phyloP scores from a whole-genome alignment of 2,888 invertebrate genomes.

The Drosophila hamatofila region DNA sequence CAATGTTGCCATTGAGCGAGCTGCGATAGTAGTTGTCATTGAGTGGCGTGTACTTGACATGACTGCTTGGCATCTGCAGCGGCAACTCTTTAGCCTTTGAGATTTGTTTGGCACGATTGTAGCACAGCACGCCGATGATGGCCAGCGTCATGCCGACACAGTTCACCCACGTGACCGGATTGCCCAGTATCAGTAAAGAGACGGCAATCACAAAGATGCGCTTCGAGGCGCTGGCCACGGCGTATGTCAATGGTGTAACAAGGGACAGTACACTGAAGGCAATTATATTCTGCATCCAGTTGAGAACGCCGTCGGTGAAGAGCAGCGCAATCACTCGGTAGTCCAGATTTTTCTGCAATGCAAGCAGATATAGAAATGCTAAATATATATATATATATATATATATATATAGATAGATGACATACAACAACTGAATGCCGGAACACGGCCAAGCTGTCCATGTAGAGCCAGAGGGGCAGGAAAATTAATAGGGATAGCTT shows the following conservation, averaged over 20 bases:
- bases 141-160: conserved; percentile 96
- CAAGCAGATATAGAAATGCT: too few relatives aligned
- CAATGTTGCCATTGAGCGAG: conserved; percentile 52
- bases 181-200: conserved; percentile 94
- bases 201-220: conserved; percentile 95
- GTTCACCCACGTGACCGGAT: conserved; percentile 95
- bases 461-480: conserved; percentile 92
- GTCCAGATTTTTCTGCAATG: conserved; percentile 86
- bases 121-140: conserved; percentile 94
- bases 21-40: conserved; percentile 78
- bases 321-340: conserved; percentile 88
- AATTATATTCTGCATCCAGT: conserved; percentile 97
- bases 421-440: conserved; percentile 88
- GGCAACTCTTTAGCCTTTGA: conserved; percentile 86
- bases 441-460: conserved; percentile 89
- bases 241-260: conserved; percentile 97
- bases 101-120: conserved; percentile 94
- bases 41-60: conserved; percentile 84
- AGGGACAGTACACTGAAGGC: conserved; percentile 96
- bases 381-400: too few relatives aligned
- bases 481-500: conserved; percentile 92
- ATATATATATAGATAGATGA: background rate
- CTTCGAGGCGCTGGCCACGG: conserved; percentile 97
- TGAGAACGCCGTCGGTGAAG: conserved; percentile 93
- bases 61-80: conserved; percentile 84